A percentile compares a stretch with the other conserved stretches of the same genome.
Conservation (phyloP, 2,797 vertebrate genomes). For the Basileuterus tristriatus region DNA sequence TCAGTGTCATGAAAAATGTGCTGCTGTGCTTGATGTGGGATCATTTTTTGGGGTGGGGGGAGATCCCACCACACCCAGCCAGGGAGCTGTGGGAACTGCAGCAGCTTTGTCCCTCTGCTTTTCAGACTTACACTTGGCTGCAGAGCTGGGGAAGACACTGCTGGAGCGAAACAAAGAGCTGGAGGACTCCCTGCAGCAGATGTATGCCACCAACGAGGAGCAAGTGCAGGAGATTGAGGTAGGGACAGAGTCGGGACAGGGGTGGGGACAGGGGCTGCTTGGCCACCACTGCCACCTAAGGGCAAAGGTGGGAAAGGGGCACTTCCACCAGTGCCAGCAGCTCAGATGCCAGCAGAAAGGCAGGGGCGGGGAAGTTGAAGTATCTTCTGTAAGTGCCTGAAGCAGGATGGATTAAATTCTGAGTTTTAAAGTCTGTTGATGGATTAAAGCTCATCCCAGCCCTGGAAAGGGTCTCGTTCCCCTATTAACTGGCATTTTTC, state of each 20-base stretch:
- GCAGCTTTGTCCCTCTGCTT: background rate
- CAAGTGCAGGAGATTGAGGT: slow-evolving; percentile 99
- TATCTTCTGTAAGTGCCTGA: background rate
- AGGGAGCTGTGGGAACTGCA: background rate
- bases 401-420: background rate
- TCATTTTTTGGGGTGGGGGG: accelerated
- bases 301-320: background rate
- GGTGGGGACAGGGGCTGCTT: background rate
- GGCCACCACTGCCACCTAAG: accelerated
- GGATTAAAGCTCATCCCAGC: background rate
- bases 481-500: background rate
- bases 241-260: background rate
- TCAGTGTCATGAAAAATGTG: background rate
- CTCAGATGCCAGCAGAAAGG: background rate
- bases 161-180: slow-evolving; percentile 97
- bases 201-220: slow-evolving; percentile 97
- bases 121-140: slow-evolving; percentile 94
- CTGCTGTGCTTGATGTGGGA: background rate
- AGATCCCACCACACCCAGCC: background rate
- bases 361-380: background rate
- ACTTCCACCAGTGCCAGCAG: background rate
- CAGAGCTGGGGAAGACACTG: slow-evolving; percentile 95
- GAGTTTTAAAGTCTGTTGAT: background rate
- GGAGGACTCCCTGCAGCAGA: slow-evolving; percentile 95
- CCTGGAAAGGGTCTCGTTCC: background rate